Evolutionary conservation across 2,888 invertebrate genomes (phyloP), one percentile per base, ranked within the genome.

Genomic region (Tridacna crocea): DNA sequence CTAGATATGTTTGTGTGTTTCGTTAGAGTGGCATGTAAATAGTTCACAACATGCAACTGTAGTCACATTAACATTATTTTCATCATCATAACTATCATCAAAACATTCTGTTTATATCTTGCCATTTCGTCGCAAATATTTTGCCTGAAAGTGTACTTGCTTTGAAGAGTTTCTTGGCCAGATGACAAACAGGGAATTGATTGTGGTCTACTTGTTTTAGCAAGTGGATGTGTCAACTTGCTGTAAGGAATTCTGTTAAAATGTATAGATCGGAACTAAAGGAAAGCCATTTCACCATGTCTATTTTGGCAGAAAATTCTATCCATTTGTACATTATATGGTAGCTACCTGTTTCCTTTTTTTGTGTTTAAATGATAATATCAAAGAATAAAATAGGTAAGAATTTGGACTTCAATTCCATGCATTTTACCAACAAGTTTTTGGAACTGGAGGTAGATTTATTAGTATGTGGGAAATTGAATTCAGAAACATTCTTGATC

Each of bases 81-180:
- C 17, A n/a, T 22, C 36, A n/a, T 19, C 17, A 15, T 68, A 19
- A 15, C 12, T 46, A 68, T 3, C 47, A 68, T 68, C 46, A 19
- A n/a, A 13, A 47, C n/a, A 47, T 46, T 61, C 22, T 61, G 61
- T 22, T 4, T n/a, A 61, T 61, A 17, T 46, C 17, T 48, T 76
- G 60, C 73, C 82, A 36, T 36, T 36, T 36, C 36, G 2, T 61
- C 13, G 61, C 26, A 13, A 61, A 61, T 61, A 17, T 46, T 24
- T 48, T 76, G 66, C 73, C 82, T 80, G 75, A 82, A 87, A 87
- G 88, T 88, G 87, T 88, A 88, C 88, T 88, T 88, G 88, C 88
- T 87, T 75, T 60, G 60, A 61, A 68, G 36, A 65, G 79, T 78
- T 86, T 81, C 82, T 83, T 81, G 80, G 75, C 83, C 80, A 79